These are phyloP conservation scores for Emys orbicularis DNA, from an alignment of 2,797 vertebrate genomes.

Conservation along the genomic window DNA sequence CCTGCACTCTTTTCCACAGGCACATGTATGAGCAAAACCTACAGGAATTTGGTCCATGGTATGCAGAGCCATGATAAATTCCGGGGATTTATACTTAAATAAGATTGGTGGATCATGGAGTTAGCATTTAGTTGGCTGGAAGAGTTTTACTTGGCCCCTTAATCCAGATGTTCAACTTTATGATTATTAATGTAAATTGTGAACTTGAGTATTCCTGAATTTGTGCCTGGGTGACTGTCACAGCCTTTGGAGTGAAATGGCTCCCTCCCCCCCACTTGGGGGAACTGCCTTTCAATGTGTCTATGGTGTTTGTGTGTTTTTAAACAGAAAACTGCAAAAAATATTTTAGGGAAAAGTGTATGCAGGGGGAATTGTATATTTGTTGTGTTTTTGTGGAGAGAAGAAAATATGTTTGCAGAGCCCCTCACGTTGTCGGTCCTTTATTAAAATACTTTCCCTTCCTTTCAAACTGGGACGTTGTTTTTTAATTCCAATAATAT, in stretches of 20 bases:
- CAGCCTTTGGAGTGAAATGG: slow-evolving; percentile 67
- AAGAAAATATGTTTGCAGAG: not conserved
- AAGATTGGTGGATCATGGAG: slow-evolving; percentile 39
- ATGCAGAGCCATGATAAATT: not conserved
- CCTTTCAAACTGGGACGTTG: not conserved
- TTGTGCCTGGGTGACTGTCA: slow-evolving; percentile 75
- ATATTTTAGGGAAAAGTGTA: slow-evolving; percentile 13
- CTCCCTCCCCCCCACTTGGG: slow-evolving; percentile 26
- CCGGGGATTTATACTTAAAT: not conserved
- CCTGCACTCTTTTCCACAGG: not conserved
- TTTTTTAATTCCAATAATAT: not conserved
- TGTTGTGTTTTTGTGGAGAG: not conserved
- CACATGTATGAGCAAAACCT: not conserved
- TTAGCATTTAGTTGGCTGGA: slow-evolving; percentile 66
- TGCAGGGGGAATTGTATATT: not conserved
- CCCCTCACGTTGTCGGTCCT: not conserved
- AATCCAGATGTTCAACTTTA: slow-evolving; percentile 72
- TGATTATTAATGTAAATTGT: slow-evolving; percentile 76
- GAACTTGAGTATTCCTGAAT: slow-evolving; percentile 75
- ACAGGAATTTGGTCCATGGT: not conserved
- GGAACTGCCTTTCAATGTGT: slow-evolving; percentile 52
- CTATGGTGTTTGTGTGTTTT: too few relatives aligned
- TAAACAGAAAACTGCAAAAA: too few relatives aligned
- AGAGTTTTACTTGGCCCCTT: slow-evolving; percentile 64
- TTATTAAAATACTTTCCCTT: not conserved